Conservation (phyloP, 2,888 invertebrate genomes). For the Lepidonotus clava region DNA sequence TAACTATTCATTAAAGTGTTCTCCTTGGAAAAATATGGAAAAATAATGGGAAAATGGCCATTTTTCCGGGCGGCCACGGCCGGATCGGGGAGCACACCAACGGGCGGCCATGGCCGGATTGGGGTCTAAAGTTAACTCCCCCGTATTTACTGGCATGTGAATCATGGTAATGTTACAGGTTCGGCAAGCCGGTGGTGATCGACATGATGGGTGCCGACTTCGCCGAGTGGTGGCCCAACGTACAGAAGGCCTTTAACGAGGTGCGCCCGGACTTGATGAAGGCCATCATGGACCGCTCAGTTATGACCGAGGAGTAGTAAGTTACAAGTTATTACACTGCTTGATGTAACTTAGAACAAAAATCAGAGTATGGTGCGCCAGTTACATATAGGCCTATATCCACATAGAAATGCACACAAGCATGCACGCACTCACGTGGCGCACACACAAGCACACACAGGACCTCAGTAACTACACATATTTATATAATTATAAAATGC, state of each 20-base stretch:
- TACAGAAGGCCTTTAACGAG: background rate
- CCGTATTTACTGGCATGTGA: too few relatives aligned
- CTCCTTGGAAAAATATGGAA: too few relatives aligned
- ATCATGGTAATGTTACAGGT: slow-evolving; percentile 11
- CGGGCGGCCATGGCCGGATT: too few relatives aligned
- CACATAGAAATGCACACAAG: background rate
- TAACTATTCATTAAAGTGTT: too few relatives aligned
- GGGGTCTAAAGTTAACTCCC: background rate
- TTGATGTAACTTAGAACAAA: background rate
- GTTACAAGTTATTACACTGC: background rate
- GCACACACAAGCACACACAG: background rate
- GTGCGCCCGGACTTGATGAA: background rate
- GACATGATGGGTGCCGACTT: background rate
- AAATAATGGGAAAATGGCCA: too few relatives aligned
- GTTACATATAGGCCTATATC: background rate
- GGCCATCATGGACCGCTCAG: background rate
- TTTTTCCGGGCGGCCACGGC: too few relatives aligned
- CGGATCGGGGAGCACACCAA: too few relatives aligned
- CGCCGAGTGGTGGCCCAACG: background rate
- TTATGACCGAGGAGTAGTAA: slow-evolving; percentile 13
- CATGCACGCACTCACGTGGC: background rate
- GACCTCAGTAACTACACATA: background rate
- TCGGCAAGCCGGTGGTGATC: slow-evolving; percentile 22
- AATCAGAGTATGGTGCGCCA: background rate
- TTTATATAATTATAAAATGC: background rate